Percentiles rank a stretch among this genome's conserved stretches.
Evolutionary conservation across 2,113 vertebrate species (phyloP).

Genomic region (Leucosticte australis): DNA sequence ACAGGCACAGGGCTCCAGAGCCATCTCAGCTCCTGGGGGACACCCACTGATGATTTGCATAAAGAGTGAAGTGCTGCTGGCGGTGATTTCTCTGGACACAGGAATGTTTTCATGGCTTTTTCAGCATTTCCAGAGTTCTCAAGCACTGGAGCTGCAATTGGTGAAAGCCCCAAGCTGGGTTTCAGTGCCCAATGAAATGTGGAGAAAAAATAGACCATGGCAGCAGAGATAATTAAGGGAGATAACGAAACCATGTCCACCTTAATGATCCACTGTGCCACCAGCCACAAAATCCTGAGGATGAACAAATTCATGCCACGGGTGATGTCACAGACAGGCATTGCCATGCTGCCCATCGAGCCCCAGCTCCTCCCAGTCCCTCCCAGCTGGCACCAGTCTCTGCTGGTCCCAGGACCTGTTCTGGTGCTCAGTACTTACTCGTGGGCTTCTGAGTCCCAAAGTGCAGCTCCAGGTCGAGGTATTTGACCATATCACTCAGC

Average conservation of each 20-base stretch:
- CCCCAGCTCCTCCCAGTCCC: neutral
- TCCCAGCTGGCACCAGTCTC: neutral
- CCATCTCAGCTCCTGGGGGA: rapidly evolving
- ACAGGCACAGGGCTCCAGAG: neutral
- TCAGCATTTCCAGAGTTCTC: neutral
- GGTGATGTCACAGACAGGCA: neutral
- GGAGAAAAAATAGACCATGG: neutral
- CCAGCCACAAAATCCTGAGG: neutral
- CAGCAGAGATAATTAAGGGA: neutral
- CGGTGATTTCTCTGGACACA: neutral
- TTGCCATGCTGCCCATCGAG: rapidly evolving
- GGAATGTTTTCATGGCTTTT: neutral
- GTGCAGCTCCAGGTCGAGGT: slow-evolving; percentile 96
- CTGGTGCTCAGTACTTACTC: slow-evolving; percentile 75
- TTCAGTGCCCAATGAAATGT: neutral
- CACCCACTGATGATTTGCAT: rapidly evolving
- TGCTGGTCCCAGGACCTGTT: neutral
- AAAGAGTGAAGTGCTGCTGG: neutral
- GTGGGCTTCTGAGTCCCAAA: slow-evolving; percentile 92
- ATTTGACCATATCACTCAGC: slow-evolving; percentile 98
- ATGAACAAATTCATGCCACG: neutral
- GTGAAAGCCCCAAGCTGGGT: neutral
- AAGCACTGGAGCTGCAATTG: neutral
- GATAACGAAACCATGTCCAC: neutral
- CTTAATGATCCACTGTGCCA: neutral